Evolutionary conservation across 2,797 vertebrate species (phyloP).

Genomic region (Oreochromis grahami): DNA sequence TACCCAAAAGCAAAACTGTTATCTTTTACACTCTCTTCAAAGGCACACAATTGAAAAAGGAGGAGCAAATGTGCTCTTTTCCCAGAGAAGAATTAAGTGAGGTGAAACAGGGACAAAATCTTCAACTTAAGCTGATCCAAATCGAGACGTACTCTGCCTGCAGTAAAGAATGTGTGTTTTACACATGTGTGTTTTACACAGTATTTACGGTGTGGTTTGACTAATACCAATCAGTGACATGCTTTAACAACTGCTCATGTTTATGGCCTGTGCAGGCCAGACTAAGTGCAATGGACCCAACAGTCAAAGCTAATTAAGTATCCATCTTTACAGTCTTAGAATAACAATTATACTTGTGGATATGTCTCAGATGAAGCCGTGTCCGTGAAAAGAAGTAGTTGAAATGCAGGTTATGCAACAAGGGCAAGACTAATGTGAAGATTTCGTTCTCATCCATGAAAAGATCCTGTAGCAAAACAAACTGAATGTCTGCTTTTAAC

Average conservation of each 20-base stretch:
- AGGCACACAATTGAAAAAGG: not conserved
- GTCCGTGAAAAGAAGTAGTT: not conserved
- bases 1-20: conserved; percentile 10
- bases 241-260: not conserved
- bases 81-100: not conserved
- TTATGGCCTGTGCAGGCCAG: not conserved
- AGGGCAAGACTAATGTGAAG: not conserved
- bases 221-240: not conserved
- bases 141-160: not conserved
- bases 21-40: conserved; percentile 1
- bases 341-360: not conserved
- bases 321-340: not conserved
- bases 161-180: not conserved
- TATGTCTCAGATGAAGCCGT: not conserved
- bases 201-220: not conserved
- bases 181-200: not conserved
- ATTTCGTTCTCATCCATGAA: not conserved
- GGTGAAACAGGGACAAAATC: not conserved
- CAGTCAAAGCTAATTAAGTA: not conserved
- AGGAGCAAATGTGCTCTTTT: not conserved
- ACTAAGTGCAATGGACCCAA: not conserved
- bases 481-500: not conserved
- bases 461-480: too few species aligned
- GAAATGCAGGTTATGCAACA: not conserved
- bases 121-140: not conserved